Evolutionary conservation across 2,113 vertebrate species (phyloP).

Genomic region (Prunella himalayana): DNA sequence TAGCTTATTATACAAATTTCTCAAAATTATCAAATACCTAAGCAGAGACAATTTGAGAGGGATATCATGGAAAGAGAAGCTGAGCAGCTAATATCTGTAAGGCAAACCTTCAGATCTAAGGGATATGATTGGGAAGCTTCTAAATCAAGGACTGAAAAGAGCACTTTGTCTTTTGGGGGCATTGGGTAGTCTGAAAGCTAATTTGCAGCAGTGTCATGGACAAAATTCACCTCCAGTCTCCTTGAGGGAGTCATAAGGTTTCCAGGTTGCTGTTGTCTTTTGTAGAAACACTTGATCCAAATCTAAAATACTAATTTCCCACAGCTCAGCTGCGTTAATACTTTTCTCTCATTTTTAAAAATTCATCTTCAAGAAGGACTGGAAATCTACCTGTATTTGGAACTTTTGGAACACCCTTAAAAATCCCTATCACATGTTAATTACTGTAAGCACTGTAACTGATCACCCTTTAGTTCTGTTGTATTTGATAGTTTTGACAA

Average conservation of each 20-base stretch:
- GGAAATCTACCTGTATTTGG: background rate
- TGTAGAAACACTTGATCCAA: background rate
- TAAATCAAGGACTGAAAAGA: background rate
- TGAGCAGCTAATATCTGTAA: background rate
- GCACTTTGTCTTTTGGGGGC: accelerated
- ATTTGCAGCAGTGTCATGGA: background rate
- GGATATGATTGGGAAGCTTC: background rate
- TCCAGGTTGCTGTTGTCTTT: background rate
- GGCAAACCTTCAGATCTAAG: background rate
- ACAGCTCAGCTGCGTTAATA: background rate
- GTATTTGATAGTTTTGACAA: background rate
- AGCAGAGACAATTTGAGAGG: background rate
- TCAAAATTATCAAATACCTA: background rate
- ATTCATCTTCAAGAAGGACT: background rate
- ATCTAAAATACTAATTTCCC: background rate
- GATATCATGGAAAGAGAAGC: background rate
- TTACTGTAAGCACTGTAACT: background rate
- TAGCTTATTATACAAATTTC: background rate
- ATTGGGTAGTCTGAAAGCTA: background rate
- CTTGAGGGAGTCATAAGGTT: background rate
- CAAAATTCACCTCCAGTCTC: background rate
- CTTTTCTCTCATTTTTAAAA: accelerated
- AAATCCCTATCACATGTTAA: background rate
- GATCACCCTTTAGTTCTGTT: background rate
- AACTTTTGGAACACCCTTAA: background rate